Conservation (phyloP, 2,113 vertebrate genomes). For the Anthoscopus minutus region DNA sequence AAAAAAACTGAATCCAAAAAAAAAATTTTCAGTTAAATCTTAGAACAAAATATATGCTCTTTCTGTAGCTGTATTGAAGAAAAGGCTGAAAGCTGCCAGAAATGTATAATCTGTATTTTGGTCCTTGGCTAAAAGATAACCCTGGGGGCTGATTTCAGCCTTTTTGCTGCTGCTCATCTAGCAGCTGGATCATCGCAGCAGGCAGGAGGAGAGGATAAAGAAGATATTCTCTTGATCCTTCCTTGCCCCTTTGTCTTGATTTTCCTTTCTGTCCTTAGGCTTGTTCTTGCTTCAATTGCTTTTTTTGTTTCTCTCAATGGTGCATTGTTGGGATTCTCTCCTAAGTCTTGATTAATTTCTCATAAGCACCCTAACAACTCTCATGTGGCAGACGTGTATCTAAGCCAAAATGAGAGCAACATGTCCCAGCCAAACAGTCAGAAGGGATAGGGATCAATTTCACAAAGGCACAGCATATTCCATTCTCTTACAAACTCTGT, state of each 20-base stretch:
- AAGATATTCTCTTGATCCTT: neutral
- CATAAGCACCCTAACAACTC: neutral
- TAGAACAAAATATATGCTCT: neutral
- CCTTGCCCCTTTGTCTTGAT: neutral
- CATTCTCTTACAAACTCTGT: neutral
- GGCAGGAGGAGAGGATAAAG: neutral
- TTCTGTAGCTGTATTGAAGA: neutral
- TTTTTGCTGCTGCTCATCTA: neutral
- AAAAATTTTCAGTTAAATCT: neutral
- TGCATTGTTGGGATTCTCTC: neutral
- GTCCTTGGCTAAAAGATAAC: neutral
- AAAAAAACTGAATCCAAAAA: neutral
- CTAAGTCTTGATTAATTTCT: neutral
- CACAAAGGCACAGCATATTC: neutral
- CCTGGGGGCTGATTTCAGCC: neutral
- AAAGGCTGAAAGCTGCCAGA: neutral
- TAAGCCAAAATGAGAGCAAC: neutral
- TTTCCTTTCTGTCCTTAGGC: neutral
- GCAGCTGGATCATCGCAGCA: neutral
- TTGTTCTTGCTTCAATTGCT: neutral
- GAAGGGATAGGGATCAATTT: neutral
- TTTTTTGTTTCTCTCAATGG: neutral
- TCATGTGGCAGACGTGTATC: rapidly evolving
- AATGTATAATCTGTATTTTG: neutral
- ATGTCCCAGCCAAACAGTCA: neutral